Conservation (phyloP, 2,797 vertebrate genomes). For the Philypnodon macrostomus region DNA sequence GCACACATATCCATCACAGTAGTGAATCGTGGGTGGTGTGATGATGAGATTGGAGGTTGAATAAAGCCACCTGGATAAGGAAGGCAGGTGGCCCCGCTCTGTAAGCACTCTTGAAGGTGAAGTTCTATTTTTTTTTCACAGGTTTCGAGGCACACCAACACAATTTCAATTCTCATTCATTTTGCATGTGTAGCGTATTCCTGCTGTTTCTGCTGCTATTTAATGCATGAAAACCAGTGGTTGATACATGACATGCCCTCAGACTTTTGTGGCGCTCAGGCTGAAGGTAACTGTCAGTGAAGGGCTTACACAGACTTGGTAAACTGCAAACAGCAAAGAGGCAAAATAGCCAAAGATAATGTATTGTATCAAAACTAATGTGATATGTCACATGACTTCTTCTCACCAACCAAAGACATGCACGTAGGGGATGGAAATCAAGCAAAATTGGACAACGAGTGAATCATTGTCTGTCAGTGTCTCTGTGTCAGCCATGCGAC, state of each 20-base stretch:
- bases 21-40: constrained; percentile 25
- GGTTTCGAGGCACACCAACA: constrained; percentile 10
- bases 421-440: no score
- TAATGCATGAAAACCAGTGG: neutral
- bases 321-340: no score
- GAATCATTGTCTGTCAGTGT: no score
- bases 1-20: constrained; percentile 18
- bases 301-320: neutral
- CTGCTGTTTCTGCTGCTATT: neutral
- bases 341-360: no score
- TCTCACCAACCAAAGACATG: no score
- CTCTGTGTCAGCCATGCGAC: no score
- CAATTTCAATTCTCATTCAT: constrained; percentile 4
- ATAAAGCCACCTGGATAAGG: constrained; percentile 40
- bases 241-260: neutral
- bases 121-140: constrained; percentile 26
- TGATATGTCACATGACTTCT: no score
- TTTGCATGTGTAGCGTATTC: constrained; percentile 1
- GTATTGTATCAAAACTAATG: no score
- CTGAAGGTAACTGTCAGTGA: neutral
- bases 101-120: constrained; percentile 7
- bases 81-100: constrained; percentile 34
- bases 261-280: neutral
- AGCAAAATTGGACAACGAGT: no score
- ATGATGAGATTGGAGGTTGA: constrained; percentile 32